Evolutionary conservation across 2,797 vertebrate genomes (phyloP).

Genomic region (Esox lucius): DNA sequence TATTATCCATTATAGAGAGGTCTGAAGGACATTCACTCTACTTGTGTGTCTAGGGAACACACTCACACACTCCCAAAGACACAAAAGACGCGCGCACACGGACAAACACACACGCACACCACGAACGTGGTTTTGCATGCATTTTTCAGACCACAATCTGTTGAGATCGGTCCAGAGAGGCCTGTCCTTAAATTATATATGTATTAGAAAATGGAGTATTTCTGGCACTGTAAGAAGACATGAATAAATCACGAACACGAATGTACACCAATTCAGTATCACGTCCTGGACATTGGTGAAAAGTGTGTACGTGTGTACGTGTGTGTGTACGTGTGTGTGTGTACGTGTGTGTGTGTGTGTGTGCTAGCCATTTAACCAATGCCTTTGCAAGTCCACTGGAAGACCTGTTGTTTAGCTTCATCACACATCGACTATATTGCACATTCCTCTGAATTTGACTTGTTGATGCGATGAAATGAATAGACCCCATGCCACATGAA

Average conservation of each 20-base stretch:
- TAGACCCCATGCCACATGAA: neutral
- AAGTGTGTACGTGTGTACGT: conserved; percentile 7
- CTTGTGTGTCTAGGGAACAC: neutral
- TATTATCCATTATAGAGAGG: neutral
- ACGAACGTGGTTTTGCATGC: conserved; percentile 52
- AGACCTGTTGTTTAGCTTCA: neutral
- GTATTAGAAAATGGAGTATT: conserved; percentile 71
- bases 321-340: conserved; percentile 9
- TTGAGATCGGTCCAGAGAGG: conserved; percentile 66
- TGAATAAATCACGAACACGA: conserved; percentile 70
- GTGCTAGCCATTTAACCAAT: neutral
- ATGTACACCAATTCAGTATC: conserved; percentile 44
- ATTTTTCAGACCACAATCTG: conserved; percentile 73
- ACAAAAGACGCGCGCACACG: conserved; percentile 7
- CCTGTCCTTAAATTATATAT: conserved; percentile 75
- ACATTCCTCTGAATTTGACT: neutral
- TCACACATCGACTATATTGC: neutral
- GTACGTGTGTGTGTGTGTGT: neutral
- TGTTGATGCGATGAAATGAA: neutral
- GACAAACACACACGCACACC: neutral
- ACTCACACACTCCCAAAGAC: conserved; percentile 14
- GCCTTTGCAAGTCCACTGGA: neutral
- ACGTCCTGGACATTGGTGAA: conserved; percentile 6
- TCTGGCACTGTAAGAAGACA: conserved; percentile 66
- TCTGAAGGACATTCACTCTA: neutral